Base-by-base conservation (phyloP, 1,140 invertebrate species). In the Acyrthosiphon pisum region DNA sequence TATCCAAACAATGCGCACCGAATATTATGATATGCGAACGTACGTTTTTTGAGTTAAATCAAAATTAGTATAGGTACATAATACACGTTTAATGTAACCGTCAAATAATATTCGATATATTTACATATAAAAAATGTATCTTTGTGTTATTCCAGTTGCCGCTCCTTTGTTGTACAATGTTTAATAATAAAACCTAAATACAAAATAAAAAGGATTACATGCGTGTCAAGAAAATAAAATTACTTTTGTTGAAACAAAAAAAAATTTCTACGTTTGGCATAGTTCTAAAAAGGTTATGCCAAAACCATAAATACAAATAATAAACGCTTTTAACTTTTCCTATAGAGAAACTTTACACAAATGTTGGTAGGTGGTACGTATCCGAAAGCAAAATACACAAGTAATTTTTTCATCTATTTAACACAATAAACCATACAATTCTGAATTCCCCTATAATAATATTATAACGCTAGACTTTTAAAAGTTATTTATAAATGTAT, bases 271-370 rank as follows among this genome's bases (percentile, higher is more conserved):
- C 41, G 37, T 44, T 86, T 41, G 37, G 23, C 83, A 86, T 86
- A 44, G 83, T 86, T 41, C 37, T 41, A 86, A 86, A 83, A 86
- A 86, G 83, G 37, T 44, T 87, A 87, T 87, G 44, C 23, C 30
- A 87, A 87, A 87, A 87, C 44, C 41, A 87, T 87, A n/a, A 46
- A 87, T 44, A 87, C 44, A n/a, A 87, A 87, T 46, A 87, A 46
- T 46, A 87, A 46, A 87, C 41, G 11, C 44, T 87, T 46, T 50
- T 88, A 88, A 88, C 46, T 88, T 88, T 88, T 50, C n/a, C 46
- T 50, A 88, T 50, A 88, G 22, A 50, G 86, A 50, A 88, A 50
- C 4, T 50, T 35, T 35, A 88, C 23, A 50, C 44, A 87, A 46
- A 87, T 35, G 14, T 87, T 46, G 6, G 44, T 87, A 48, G 60